Conservation (phyloP, 1,140 invertebrate species). For the Heliconius nattereri region DNA sequence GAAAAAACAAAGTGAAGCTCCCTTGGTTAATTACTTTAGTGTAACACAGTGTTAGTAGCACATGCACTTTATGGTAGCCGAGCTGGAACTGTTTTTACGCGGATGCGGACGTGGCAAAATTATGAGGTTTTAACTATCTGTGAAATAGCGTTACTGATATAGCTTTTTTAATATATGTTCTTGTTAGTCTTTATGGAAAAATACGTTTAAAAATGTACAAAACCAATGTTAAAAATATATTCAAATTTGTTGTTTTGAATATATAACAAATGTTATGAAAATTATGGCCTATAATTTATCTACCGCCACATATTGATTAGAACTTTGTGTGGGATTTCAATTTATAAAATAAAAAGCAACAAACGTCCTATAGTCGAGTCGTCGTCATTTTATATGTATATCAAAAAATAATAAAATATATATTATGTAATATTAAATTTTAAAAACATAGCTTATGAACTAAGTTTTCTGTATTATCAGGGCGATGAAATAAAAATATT, state of each 20-base stretch:
- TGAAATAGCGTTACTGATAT: not conserved
- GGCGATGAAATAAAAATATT: too few relatives aligned
- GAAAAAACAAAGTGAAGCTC: not conserved
- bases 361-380: not conserved
- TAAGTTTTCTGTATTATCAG: too few relatives aligned
- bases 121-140: conserved; percentile 1
- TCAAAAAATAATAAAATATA: not conserved
- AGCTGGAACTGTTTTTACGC: conserved; percentile 6
- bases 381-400: not conserved
- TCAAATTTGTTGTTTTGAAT: too few relatives aligned
- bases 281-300: too few relatives aligned
- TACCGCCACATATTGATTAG: not conserved
- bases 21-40: conserved; percentile 21
- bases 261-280: too few relatives aligned
- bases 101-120: not conserved
- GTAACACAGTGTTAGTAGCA: conserved; percentile 19
- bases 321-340: not conserved
- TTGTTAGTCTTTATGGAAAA: not conserved
- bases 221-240: not conserved
- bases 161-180: not conserved
- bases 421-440: too few relatives aligned
- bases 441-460: too few relatives aligned
- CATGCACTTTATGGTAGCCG: conserved; percentile 25
- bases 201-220: not conserved
- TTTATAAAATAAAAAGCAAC: not conserved